These are phyloP conservation scores for Trematomus loennbergii DNA, from an alignment of 2,113 vertebrate genomes.

Conservation along the genomic window DNA sequence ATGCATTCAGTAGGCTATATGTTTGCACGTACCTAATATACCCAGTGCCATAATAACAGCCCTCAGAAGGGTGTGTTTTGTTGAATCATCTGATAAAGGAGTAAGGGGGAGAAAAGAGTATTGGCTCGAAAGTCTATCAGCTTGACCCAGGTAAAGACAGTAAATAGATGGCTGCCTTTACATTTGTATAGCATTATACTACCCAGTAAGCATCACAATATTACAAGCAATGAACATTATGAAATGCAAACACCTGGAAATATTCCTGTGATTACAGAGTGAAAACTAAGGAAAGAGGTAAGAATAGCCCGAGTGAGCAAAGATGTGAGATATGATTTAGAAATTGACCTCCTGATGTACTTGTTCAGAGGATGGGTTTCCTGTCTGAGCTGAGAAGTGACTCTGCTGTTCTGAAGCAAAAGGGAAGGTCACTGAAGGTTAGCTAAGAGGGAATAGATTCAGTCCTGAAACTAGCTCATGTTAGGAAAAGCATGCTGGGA, in stretches of 20 bases:
- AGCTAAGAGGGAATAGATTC: not conserved
- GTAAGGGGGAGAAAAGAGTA: slow-evolving; percentile 9
- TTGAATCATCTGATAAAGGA: slow-evolving; percentile 35
- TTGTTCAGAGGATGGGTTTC: slow-evolving; percentile 11
- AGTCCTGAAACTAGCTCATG: not conserved
- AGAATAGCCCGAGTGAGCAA: not conserved
- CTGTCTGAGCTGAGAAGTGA: slow-evolving; percentile 6
- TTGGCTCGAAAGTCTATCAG: not conserved
- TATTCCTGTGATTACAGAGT: not conserved
- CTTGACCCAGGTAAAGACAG: not conserved
- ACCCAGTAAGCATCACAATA: not conserved
- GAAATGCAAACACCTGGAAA: not conserved
- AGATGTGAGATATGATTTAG: slow-evolving; percentile 8
- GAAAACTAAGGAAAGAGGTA: not conserved
- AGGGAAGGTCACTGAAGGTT: slow-evolving; percentile 11
- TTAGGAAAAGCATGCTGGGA: not conserved
- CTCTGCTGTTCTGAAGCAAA: not conserved
- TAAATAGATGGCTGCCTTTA: not conserved
- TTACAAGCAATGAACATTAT: not conserved
- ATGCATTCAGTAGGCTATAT: not conserved
- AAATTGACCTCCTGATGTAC: slow-evolving; percentile 2
- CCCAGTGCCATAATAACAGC: slow-evolving; percentile 44
- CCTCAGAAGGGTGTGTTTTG: slow-evolving; percentile 33
- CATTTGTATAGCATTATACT: not conserved
- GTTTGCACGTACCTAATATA: slow-evolving; percentile 5